Conservation (phyloP, 2,113 vertebrate species). For the Paradoxurus hermaphroditus region DNA sequence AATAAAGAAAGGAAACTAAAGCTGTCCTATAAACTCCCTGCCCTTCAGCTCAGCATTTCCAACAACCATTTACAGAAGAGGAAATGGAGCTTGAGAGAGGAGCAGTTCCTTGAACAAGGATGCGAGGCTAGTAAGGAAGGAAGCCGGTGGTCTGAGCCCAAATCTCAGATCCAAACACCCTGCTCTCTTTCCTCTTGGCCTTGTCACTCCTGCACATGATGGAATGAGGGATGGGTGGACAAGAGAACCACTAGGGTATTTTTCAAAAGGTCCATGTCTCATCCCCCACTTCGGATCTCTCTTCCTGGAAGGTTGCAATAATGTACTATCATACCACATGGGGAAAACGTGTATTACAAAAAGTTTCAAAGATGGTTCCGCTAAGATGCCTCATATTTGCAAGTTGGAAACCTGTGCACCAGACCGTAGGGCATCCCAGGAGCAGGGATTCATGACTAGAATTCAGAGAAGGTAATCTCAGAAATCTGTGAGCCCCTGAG, state of each 20-base stretch:
- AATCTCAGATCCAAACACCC: background rate
- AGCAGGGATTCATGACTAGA: background rate
- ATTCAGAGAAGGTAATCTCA: background rate
- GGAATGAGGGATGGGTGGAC: too few species aligned
- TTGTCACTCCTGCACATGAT: background rate
- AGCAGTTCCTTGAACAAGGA: background rate
- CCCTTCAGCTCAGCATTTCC: background rate
- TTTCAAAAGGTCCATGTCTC: background rate
- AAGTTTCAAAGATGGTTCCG: background rate
- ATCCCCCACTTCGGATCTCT: background rate
- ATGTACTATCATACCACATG: too few species aligned
- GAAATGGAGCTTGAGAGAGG: background rate
- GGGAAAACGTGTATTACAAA: background rate
- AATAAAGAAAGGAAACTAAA: background rate
- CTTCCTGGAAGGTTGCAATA: background rate
- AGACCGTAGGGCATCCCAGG: background rate
- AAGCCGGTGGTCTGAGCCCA: too few species aligned
- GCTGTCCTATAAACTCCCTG: background rate
- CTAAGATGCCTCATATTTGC: background rate
- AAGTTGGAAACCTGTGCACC: background rate
- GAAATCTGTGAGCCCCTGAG: background rate
- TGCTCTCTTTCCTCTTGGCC: background rate
- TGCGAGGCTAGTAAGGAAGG: background rate
- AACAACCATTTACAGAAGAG: background rate
- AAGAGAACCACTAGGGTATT: background rate